Evolutionary conservation across 1,140 invertebrate genomes (phyloP).

Genomic region (Drosophila orosa): DNA sequence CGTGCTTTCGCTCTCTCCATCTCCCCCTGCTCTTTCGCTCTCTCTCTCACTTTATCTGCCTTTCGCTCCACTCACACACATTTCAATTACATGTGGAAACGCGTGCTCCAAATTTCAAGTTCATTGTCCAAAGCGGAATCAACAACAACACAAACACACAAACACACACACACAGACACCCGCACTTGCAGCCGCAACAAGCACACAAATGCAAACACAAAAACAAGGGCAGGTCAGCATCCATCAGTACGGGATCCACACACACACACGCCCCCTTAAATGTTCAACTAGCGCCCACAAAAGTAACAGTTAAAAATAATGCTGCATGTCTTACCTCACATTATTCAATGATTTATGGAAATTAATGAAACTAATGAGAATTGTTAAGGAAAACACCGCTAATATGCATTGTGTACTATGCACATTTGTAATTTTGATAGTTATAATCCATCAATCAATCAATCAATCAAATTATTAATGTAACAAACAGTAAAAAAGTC

Average conservation of each 20-base stretch:
- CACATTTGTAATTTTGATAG: background rate
- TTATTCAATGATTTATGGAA: constrained; percentile 1
- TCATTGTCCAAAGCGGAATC: constrained; percentile 60
- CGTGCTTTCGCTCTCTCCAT: constrained; percentile 13
- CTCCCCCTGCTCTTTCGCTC: constrained; percentile 3
- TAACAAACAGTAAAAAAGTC: background rate
- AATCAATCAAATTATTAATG: background rate
- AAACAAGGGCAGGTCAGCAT: constrained; percentile 52
- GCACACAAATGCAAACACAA: constrained; percentile 23
- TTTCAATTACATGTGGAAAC: constrained; percentile 62
- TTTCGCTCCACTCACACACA: constrained; percentile 49
- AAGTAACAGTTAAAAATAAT: background rate
- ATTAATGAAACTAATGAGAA: constrained; percentile 10
- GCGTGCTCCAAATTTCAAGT: constrained; percentile 70
- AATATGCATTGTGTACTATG: background rate
- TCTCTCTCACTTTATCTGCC: background rate
- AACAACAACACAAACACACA: constrained; percentile 16
- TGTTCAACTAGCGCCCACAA: background rate
- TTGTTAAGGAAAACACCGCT: background rate
- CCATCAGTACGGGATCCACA: background rate
- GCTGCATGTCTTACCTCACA: background rate
- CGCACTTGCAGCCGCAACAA: background rate
- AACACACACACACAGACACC: background rate
- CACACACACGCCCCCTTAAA: constrained; percentile 23
- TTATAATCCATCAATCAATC: too few relatives aligned